Evolutionary conservation across 2,888 invertebrate genomes (phyloP).

Genomic region (Hyppa rectilinea): DNA sequence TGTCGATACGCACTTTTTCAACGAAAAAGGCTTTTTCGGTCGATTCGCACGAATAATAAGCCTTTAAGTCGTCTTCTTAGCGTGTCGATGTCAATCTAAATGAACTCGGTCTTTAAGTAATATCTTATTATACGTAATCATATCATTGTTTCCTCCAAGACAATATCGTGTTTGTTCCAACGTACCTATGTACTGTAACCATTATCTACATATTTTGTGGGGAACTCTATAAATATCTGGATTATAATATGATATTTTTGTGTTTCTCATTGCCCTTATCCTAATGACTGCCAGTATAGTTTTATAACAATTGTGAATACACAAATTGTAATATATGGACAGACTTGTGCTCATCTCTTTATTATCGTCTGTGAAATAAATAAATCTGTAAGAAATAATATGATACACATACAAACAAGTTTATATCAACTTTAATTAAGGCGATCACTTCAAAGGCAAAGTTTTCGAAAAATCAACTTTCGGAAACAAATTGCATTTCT

Average conservation of each 20-base stretch:
- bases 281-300: conserved; percentile 14
- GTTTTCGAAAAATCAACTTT: conserved; percentile 35
- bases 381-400: conserved; percentile 1
- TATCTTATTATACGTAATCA: neutral
- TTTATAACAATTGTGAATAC: conserved; percentile 8
- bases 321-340: conserved; percentile 4
- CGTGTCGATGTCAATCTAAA: too few species aligned
- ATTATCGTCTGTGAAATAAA: conserved; percentile 9
- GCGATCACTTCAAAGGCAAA: conserved; percentile 27
- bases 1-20: too few species aligned
- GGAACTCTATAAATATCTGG: conserved; percentile 3
- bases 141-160: neutral
- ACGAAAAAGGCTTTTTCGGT: too few species aligned
- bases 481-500: conserved; percentile 38
- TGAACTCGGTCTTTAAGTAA: too few species aligned
- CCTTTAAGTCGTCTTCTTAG: too few species aligned
- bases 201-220: conserved; percentile 2
- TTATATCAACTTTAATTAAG: conserved; percentile 20
- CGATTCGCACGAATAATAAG: too few species aligned
- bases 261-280: conserved; percentile 13
- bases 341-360: conserved; percentile 12
- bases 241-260: neutral
- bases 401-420: conserved; percentile 4
- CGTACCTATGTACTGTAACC: neutral
- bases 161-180: conserved; percentile 3